Percentiles rank a stretch among this genome's conserved stretches.
These are phyloP conservation scores for Gibbula magus DNA, from an alignment of 2,888 invertebrate species.

Conservation along the genomic window DNA sequence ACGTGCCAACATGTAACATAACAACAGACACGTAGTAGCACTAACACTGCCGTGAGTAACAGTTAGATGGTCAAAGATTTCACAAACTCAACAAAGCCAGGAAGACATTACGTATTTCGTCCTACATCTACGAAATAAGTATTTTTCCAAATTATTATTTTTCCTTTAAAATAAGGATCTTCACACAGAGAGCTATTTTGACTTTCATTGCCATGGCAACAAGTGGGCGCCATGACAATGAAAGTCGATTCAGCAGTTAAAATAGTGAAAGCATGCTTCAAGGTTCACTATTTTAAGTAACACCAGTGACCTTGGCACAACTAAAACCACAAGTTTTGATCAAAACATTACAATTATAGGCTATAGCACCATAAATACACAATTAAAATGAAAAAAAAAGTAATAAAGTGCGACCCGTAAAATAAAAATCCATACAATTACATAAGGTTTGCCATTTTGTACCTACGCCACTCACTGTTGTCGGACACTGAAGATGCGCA, in stretches of 20 bases:
- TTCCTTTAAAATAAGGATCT: no score
- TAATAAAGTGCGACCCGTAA: slow-evolving; percentile 21
- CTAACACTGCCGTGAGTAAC: background rate
- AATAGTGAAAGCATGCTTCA: no score
- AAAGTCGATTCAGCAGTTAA: no score
- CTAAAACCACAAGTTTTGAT: slow-evolving; percentile 18
- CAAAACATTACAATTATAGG: slow-evolving; percentile 20
- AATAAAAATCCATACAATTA: slow-evolving; percentile 15
- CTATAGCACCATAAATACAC: slow-evolving; percentile 24
- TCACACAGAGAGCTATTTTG: no score
- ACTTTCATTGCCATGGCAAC: no score
- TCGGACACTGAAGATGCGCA: background rate
- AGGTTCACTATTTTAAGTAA: background rate
- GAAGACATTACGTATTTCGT: no score
- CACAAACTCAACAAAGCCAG: no score
- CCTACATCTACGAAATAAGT: no score
- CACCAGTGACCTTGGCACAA: background rate
- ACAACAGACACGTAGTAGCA: slow-evolving; percentile 1
- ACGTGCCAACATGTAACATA: no score
- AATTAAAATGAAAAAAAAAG: slow-evolving; percentile 10
- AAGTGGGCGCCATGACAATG: no score
- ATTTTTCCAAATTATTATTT: no score
- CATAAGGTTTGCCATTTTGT: slow-evolving; percentile 22
- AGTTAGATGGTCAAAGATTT: background rate
- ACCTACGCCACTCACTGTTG: slow-evolving; percentile 1